A percentile compares a stretch with the other conserved stretches of the same genome.
These are phyloP conservation scores for Drosophila navojoa DNA, from an alignment of 1,140 invertebrate species.

Conservation along the genomic window DNA sequence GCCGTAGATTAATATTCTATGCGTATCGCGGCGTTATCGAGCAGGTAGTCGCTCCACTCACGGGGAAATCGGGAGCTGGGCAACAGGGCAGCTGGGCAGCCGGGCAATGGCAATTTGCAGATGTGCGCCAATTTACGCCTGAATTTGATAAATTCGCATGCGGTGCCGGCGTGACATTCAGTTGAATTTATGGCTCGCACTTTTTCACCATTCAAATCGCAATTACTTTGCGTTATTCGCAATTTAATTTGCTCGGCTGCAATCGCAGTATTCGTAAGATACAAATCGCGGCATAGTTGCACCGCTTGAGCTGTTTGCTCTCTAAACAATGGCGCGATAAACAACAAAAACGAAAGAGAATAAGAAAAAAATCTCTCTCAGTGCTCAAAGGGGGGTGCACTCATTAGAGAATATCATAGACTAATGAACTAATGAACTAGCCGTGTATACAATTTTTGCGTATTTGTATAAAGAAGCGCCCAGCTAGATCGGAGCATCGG, in stretches of 20 bases:
- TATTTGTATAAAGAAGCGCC: constrained; percentile 20
- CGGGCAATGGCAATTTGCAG: constrained; percentile 68
- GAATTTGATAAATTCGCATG: constrained; percentile 81
- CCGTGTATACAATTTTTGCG: constrained; percentile 29
- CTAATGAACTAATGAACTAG: constrained; percentile 26
- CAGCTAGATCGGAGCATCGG: constrained; percentile 5
- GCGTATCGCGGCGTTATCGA: constrained; percentile 64
- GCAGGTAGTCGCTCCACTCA: constrained; percentile 4
- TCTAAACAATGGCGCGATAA: constrained; percentile 69
- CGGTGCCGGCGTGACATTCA: constrained; percentile 74
- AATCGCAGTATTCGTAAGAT: constrained; percentile 52
- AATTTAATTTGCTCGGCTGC: constrained; percentile 64
- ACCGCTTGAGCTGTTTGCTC: constrained; percentile 47
- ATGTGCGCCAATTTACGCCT: constrained; percentile 80
- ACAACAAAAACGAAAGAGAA: constrained; percentile 25
- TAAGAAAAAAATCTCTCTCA: background rate
- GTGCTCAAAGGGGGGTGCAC: constrained; percentile 25
- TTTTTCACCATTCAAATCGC: constrained; percentile 82
- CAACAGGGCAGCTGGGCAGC: constrained; percentile 6
- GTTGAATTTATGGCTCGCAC: constrained; percentile 75
- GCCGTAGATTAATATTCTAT: constrained; percentile 78
- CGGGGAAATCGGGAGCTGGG: constrained; percentile 10
- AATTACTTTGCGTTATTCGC: constrained; percentile 81
- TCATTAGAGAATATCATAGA: constrained; percentile 47
- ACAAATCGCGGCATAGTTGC: constrained; percentile 29